Evolutionary conservation across 2,113 vertebrate species (phyloP), one percentile per base, ranked within the genome.

Genomic region (Anseranas semipalmata): DNA sequence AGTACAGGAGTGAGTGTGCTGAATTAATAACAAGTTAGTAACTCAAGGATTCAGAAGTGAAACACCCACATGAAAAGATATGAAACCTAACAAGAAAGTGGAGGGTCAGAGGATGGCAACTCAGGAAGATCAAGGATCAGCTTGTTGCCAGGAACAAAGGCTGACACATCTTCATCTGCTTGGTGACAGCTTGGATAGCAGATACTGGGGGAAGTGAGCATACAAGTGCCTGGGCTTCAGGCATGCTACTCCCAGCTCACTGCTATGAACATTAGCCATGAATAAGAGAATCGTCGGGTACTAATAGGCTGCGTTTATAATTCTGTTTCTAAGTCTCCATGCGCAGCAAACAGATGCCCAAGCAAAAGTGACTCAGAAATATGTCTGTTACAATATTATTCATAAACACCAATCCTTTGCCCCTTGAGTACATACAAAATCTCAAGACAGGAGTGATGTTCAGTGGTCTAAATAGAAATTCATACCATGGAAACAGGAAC

Each of bases 1-100:
- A 79, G 35, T 65, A 58, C 82, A 66, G 33, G 43, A 76, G 27
- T 5, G 43, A 87, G 39, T 58, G 45, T 88, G 30, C 53, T 88
- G 92, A 94, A 93, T 94, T 70, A 58, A 45, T 72, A 94, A 79
- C 15, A 82, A 87, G 33, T 52, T 79, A 56, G 53, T 35, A 85
- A 73, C 45, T 68, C 66, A 60, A 73, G 46, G 48, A 59, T 35
- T 93, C 59, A 53, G 72, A 88, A 86, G 9, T 22, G 72, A 93
- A 83, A 77, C 10, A 37, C 5, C 5, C 50, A 50, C 79, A n/a
- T 32, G 48, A 83, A 93, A 85, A 66, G 46, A 60, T 15, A 68
- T 6, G 75, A 87, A 77, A 89, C 12, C 24, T 60, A 79, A 60
- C 6, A 10, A 41, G 41, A 90, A 83, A 41, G 39, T 17, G 45